phyloP scores from a whole-genome alignment of 2,113 vertebrate species.

The Petrocephalus zakoni region DNA sequence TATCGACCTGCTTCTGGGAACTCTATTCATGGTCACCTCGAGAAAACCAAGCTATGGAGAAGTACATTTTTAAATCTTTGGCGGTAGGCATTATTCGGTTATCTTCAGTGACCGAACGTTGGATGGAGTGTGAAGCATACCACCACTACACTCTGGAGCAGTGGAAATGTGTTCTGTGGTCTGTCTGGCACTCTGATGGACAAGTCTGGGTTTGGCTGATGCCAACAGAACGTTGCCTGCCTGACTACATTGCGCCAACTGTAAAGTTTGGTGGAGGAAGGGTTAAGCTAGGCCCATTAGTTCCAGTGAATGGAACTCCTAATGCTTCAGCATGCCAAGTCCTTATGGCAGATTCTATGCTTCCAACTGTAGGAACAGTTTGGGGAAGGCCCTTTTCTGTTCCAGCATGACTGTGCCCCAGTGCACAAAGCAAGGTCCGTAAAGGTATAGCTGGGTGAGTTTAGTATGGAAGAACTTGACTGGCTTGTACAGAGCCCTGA shows the following conservation, averaged over 20 bases:
- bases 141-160: not conserved
- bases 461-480: not conserved
- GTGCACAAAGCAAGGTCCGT: not conserved
- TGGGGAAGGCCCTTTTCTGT: not conserved
- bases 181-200: not conserved
- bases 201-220: not conserved
- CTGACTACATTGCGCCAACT: not conserved
- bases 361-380: not conserved
- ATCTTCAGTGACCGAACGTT: not conserved
- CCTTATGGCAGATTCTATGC: not conserved
- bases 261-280: not conserved
- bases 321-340: not conserved
- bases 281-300: not conserved
- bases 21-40: not conserved
- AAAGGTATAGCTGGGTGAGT: not conserved
- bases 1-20: not conserved
- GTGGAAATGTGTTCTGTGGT: not conserved
- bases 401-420: not conserved
- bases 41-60: not conserved
- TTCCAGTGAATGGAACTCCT: not conserved
- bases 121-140: not conserved
- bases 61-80: not conserved
- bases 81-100: not conserved
- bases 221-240: not conserved
- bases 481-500: not conserved